Evolutionary conservation across 2,113 vertebrate species (phyloP).

Genomic region (Notarius lentiginosus): DNA sequence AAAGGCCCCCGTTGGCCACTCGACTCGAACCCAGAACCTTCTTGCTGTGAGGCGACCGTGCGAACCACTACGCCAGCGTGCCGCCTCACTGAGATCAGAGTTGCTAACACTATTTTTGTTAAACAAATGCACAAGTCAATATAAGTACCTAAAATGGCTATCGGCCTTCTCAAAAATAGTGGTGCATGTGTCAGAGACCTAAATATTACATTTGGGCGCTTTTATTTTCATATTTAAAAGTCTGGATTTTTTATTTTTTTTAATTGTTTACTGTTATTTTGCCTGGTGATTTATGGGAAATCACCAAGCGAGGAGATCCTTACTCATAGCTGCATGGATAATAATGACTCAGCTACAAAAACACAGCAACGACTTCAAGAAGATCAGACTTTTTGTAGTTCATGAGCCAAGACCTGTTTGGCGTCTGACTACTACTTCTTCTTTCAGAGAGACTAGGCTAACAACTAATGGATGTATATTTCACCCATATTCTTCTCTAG

Average conservation of each 20-base stretch:
- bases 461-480: neutral
- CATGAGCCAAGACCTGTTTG: neutral
- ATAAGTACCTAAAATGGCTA: neutral
- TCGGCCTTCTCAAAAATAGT: neutral
- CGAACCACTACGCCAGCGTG: no score
- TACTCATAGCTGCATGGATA: neutral
- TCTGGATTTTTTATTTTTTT: neutral
- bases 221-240: neutral
- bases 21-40: no score
- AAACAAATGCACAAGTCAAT: neutral
- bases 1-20: no score
- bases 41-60: no score
- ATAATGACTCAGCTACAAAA: neutral
- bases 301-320: neutral
- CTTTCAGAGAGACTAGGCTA: neutral
- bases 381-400: neutral
- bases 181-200: neutral
- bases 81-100: neutral
- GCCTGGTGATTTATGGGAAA: neutral
- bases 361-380: neutral
- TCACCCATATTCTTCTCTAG: neutral
- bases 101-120: neutral
- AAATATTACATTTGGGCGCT: neutral
- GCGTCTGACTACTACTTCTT: neutral
- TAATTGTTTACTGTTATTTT: neutral